A percentile compares a stretch with the other conserved stretches of the same genome.
Conservation (phyloP, 2,888 invertebrate genomes). For the Pimpla rufipes region DNA sequence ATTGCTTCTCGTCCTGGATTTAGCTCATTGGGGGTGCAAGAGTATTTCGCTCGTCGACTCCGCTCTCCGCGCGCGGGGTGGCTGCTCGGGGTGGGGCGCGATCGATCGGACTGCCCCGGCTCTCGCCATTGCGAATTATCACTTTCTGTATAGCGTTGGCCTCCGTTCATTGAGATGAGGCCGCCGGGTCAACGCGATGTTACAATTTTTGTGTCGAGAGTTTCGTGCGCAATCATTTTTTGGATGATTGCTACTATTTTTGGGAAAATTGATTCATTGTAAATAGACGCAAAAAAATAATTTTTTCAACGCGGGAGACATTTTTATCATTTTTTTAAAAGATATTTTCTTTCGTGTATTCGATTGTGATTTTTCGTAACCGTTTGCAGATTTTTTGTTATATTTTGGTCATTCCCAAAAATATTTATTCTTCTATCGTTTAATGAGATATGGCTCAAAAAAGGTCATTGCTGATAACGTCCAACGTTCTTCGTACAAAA, state of each 20-base stretch:
- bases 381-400: too few relatives aligned
- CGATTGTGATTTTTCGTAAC: too few relatives aligned
- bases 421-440: too few relatives aligned
- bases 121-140: slow-evolving; percentile 71
- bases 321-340: too few relatives aligned
- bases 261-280: too few relatives aligned
- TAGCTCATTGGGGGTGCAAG: slow-evolving; percentile 56
- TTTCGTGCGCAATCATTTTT: not conserved
- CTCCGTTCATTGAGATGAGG: slow-evolving; percentile 62
- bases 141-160: slow-evolving; percentile 60
- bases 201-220: slow-evolving; percentile 19
- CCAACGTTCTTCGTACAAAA: too few relatives aligned
- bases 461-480: too few relatives aligned
- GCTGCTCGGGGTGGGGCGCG: slow-evolving; percentile 69
- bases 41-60: slow-evolving; percentile 60
- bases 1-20: slow-evolving; percentile 61
- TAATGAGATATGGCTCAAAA: too few relatives aligned
- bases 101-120: slow-evolving; percentile 72
- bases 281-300: too few relatives aligned
- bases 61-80: slow-evolving; percentile 53
- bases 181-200: slow-evolving; percentile 59
- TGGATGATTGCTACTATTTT: not conserved
- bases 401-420: too few relatives aligned
- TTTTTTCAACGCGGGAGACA: too few relatives aligned
- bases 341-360: too few relatives aligned